Conservation (phyloP, 2,888 invertebrate species). For the Xestia sexstrigata region DNA sequence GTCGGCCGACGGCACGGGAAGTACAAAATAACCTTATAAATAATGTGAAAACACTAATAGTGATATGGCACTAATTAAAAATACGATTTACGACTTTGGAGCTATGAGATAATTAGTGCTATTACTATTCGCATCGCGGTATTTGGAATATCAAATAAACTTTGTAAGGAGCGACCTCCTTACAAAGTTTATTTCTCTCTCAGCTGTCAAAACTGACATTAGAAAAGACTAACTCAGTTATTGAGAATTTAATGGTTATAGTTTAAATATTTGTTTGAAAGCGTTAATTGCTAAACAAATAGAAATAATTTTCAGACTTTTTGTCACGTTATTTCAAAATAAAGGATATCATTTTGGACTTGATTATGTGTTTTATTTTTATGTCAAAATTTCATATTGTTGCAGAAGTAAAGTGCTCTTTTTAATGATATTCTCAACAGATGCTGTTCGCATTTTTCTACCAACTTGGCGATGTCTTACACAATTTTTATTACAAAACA, state of each 20-base stretch:
- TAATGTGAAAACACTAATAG: constrained; percentile 71
- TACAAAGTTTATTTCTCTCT: no score
- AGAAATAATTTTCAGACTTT: constrained; percentile 34
- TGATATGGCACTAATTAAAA: constrained; percentile 73
- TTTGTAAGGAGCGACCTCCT: constrained; percentile 31
- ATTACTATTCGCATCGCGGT: constrained; percentile 66
- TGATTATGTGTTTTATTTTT: constrained; percentile 7
- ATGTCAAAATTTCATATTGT: background rate
- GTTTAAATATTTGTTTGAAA: constrained; percentile 38
- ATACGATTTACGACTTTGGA: constrained; percentile 73
- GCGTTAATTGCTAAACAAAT: constrained; percentile 31
- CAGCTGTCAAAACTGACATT: constrained; percentile 61
- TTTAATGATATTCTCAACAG: constrained; percentile 37
- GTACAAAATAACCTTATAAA: constrained; percentile 72
- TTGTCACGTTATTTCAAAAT: constrained; percentile 16
- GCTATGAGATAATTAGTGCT: constrained; percentile 70
- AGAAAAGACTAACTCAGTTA: constrained; percentile 42
- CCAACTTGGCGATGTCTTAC: constrained; percentile 54
- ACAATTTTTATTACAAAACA: constrained; percentile 58
- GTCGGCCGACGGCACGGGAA: constrained; percentile 78
- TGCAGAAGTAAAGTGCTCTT: background rate
- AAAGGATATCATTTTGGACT: constrained; percentile 19
- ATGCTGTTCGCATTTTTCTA: constrained; percentile 50
- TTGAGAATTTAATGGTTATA: constrained; percentile 49
- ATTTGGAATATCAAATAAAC: constrained; percentile 39